Evolutionary conservation across 2,888 invertebrate species (phyloP), one percentile per base, ranked within the genome.

Genomic region (Drosophila testacea): DNA sequence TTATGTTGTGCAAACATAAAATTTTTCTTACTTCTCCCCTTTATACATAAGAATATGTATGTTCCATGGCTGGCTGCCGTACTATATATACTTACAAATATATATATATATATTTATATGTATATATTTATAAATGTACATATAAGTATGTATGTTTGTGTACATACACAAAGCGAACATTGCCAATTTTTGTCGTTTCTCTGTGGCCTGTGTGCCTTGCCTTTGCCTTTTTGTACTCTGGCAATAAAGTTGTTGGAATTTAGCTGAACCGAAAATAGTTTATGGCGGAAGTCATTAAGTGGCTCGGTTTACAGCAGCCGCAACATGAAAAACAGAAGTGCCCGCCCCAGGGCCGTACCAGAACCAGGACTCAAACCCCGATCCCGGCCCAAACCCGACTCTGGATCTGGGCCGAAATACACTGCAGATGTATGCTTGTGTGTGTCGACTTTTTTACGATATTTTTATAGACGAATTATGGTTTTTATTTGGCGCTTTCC

Each of bases 231-330:
- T 68, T 72, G 70, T 62, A 64, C 66, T 60, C 59, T 63, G 80
- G 85, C 87, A 85, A 87, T 86, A 86, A 86, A 86, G 87, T 87
- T 83, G 85, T 86, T 87, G 85, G 87, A 87, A 87, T 86, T 86
- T 85, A 83, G 87, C 83, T 85, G 83, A 85, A 86, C 83, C 83
- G 83, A 87, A 87, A 86, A 86, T 86, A 86, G 86, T 86, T 86
- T 86, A 86, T 86, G 83, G 85, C 83, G 85, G 87, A 87, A 85
- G 87, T 87, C 86, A 87, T 86, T 86, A 86, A 84, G 86, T 86
- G 85, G 86, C 85, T 85, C 79, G 83, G 85, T 85, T 86, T 87
- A 86, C 83, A 85, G 85, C 87, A 85, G 83, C 87, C 87, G 86
- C 85, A 85, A 86, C 86, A 83, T 86, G 86, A 84, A 84, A 85